These are phyloP conservation scores for Mycalesis mineus DNA, from an alignment of 2,888 invertebrate species.

Conservation along the genomic window DNA sequence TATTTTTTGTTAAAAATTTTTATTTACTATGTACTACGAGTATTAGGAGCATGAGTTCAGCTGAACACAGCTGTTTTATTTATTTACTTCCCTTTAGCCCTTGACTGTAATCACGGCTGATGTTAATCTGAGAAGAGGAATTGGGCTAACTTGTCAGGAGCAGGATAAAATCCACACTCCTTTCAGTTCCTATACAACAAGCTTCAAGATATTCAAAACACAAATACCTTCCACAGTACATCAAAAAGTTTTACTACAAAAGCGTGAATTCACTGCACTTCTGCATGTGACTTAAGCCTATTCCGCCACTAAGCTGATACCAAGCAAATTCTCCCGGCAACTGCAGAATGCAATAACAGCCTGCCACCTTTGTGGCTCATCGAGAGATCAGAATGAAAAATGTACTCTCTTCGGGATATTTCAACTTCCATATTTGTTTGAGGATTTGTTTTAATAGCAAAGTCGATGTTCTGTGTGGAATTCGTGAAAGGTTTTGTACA, in stretches of 20 bases:
- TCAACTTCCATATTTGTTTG: slow-evolving; percentile 21
- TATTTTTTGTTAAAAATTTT: too few species aligned
- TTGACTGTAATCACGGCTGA: too few species aligned
- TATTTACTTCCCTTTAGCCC: too few species aligned
- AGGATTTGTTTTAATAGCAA: neutral
- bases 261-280: neutral
- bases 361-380: slow-evolving; percentile 4
- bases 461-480: neutral
- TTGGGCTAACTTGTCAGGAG: too few species aligned
- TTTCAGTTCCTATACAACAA: too few species aligned
- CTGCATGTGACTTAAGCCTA: neutral
- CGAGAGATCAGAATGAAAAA: slow-evolving; percentile 16
- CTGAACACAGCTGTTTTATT: too few species aligned
- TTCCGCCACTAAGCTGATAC: neutral
- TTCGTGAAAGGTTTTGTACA: neutral
- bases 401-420: slow-evolving; percentile 16
- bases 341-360: slow-evolving; percentile 7
- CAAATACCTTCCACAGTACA: neutral
- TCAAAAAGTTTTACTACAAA: neutral
- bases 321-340: neutral
- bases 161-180: too few species aligned
- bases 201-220: neutral
- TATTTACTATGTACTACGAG: too few species aligned
- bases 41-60: too few species aligned
- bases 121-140: too few species aligned